Evolutionary conservation across 2,797 vertebrate species (phyloP).

Genomic region (Poecile montanus): DNA sequence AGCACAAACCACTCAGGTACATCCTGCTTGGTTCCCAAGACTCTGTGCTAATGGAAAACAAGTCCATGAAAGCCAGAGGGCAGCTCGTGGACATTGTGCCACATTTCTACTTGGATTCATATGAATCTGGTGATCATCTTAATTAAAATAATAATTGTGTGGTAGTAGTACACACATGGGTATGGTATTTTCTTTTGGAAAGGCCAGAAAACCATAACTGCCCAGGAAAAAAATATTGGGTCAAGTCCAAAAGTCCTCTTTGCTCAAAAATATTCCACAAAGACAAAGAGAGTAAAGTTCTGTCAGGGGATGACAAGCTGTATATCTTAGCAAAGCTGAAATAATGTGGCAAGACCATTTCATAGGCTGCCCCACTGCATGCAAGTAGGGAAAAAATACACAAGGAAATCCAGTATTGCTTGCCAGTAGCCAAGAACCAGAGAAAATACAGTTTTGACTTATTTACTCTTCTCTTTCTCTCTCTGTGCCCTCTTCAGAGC

Average conservation of each 20-base stretch:
- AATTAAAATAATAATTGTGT: conserved; percentile 39
- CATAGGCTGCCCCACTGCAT: neutral
- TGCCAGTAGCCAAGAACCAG: neutral
- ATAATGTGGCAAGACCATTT: neutral
- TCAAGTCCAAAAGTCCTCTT: neutral
- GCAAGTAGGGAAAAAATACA: neutral
- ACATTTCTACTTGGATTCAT: conserved; percentile 32
- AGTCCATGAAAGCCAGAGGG: neutral
- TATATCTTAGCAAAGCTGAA: neutral
- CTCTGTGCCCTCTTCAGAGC: neutral
- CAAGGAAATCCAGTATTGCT: neutral
- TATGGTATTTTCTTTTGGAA: conserved; percentile 43
- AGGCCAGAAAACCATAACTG: conserved; percentile 44
- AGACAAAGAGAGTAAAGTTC: neutral
- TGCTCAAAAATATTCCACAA: neutral
- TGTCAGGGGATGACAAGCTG: neutral
- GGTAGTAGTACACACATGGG: conserved; percentile 17
- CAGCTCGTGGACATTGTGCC: neutral
- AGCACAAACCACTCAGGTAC: neutral
- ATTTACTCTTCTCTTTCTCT: neutral
- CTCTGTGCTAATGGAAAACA: neutral
- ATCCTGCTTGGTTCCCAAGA: neutral
- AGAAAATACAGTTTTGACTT: neutral
- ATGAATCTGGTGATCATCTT: conserved; percentile 48
- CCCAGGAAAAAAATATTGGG: conserved; percentile 3